A percentile compares a stretch with the other conserved stretches of the same genome.
phyloP scores from a whole-genome alignment of 2,888 invertebrate species.

The Scaptomyza tumidula region DNA sequence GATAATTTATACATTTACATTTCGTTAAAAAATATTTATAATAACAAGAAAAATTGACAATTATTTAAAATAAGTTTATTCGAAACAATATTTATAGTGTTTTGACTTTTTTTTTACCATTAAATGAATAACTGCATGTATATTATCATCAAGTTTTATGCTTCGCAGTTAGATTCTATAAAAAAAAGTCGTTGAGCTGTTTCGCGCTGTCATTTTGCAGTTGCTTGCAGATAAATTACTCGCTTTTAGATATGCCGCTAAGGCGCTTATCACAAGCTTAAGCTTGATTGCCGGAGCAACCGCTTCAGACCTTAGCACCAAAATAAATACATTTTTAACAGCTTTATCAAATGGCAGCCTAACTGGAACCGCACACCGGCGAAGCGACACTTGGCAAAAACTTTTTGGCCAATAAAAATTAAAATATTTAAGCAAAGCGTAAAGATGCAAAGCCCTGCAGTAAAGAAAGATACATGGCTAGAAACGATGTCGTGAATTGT shows the following conservation, averaged over 20 bases:
- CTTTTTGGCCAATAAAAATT: conserved; percentile 78
- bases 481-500: conserved; percentile 10
- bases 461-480: conserved; percentile 72
- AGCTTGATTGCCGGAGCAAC: conserved; percentile 45
- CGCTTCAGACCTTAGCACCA: conserved; percentile 49
- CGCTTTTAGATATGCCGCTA: conserved; percentile 34
- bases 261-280: conserved; percentile 54
- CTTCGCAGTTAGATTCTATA: conserved; percentile 6
- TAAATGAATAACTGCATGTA: not conserved
- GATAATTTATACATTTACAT: too few species aligned
- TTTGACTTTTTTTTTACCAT: too few species aligned
- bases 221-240: conserved; percentile 9
- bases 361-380: conserved; percentile 31
- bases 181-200: not conserved
- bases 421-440: conserved; percentile 79
- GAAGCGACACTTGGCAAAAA: conserved; percentile 66
- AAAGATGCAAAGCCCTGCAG: conserved; percentile 76
- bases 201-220: conserved; percentile 7
- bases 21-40: too few species aligned
- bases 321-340: conserved; percentile 76
- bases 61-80: too few species aligned
- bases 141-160: not conserved
- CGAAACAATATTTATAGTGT: too few species aligned
- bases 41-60: too few species aligned
- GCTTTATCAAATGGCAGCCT: conserved; percentile 68